Evolutionary conservation across 2,888 invertebrate genomes (phyloP).

Genomic region (Creontiades dilutus): DNA sequence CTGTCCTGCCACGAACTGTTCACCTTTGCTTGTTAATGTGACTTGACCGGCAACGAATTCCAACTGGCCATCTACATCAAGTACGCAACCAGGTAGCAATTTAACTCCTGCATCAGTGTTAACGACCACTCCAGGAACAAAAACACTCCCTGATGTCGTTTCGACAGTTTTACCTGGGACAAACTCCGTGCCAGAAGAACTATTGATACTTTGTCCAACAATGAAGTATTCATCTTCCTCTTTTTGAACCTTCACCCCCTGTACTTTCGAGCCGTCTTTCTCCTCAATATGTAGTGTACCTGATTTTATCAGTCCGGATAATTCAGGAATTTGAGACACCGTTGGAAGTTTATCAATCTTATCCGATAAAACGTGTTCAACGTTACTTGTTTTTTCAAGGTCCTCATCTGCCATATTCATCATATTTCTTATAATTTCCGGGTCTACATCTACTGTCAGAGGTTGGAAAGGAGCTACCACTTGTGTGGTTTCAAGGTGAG

Average conservation of each 20-base stretch:
- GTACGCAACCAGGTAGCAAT: constrained; percentile 86
- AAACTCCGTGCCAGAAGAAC: constrained; percentile 85
- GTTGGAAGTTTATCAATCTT: constrained; percentile 82
- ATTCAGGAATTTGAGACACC: constrained; percentile 83
- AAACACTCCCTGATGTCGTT: constrained; percentile 84
- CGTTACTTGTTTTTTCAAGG: constrained; percentile 82
- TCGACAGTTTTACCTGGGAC: constrained; percentile 87
- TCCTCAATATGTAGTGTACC: constrained; percentile 82
- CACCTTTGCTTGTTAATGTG: constrained; percentile 80
- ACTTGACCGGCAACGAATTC: constrained; percentile 84
- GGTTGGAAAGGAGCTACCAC: constrained; percentile 83
- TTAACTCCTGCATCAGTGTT: constrained; percentile 85
- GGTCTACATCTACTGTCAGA: constrained; percentile 80
- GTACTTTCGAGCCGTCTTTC: constrained; percentile 81
- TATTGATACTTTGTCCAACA: constrained; percentile 86
- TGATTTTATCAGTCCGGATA: constrained; percentile 79
- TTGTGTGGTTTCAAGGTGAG: constrained; percentile 83
- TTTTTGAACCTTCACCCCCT: constrained; percentile 83
- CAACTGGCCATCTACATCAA: constrained; percentile 79
- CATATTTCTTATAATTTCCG: constrained; percentile 79
- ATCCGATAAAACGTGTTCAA: constrained; percentile 80
- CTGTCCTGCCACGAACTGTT: constrained; percentile 89
- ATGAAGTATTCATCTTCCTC: constrained; percentile 82
- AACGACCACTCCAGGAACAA: constrained; percentile 87
- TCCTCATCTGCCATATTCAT: constrained; percentile 82